These are phyloP conservation scores for Lethenteron reissneri DNA, from an alignment of 2,113 vertebrate genomes.

Conservation along the genomic window DNA sequence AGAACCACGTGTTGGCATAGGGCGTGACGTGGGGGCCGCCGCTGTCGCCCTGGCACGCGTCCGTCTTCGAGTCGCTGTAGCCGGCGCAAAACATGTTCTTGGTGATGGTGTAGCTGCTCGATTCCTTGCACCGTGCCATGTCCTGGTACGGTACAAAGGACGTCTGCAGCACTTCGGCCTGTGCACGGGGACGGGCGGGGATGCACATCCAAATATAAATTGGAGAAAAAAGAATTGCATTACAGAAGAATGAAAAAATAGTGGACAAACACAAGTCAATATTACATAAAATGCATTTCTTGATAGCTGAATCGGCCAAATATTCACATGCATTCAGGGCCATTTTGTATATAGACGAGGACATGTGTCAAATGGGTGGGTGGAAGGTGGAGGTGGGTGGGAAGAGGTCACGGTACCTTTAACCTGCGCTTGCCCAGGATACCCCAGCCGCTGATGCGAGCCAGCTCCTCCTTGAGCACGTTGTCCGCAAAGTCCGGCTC, in stretches of 20 bases:
- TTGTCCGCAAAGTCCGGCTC: conserved; percentile 46
- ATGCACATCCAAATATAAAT: too few relatives aligned
- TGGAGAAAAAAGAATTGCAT: too few relatives aligned
- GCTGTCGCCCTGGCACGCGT: conserved; percentile 78
- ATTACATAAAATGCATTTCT: too few relatives aligned
- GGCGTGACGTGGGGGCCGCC: conserved; percentile 69
- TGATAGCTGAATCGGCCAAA: too few relatives aligned
- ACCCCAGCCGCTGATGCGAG: conserved; percentile 59
- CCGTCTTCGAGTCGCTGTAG: conserved; percentile 31
- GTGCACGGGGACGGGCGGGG: neutral
- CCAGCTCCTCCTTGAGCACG: conserved; percentile 42
- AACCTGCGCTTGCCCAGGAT: conserved; percentile 28
- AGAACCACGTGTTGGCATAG: conserved; percentile 38
- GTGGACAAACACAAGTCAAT: too few relatives aligned
- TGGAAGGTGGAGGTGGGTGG: too few relatives aligned
- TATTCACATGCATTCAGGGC: too few relatives aligned
- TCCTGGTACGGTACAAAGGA: conserved; percentile 48
- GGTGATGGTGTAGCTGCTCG: conserved; percentile 35
- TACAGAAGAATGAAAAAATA: too few relatives aligned
- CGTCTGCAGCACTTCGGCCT: conserved; percentile 31
- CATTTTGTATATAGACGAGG: too few relatives aligned
- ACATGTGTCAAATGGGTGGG: too few relatives aligned
- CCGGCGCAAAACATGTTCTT: conserved; percentile 81
- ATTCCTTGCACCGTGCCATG: conserved; percentile 39
- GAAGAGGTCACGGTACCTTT: neutral